These are phyloP conservation scores for Gerris lacustris DNA, from an alignment of 2,888 invertebrate species.

Conservation along the genomic window DNA sequence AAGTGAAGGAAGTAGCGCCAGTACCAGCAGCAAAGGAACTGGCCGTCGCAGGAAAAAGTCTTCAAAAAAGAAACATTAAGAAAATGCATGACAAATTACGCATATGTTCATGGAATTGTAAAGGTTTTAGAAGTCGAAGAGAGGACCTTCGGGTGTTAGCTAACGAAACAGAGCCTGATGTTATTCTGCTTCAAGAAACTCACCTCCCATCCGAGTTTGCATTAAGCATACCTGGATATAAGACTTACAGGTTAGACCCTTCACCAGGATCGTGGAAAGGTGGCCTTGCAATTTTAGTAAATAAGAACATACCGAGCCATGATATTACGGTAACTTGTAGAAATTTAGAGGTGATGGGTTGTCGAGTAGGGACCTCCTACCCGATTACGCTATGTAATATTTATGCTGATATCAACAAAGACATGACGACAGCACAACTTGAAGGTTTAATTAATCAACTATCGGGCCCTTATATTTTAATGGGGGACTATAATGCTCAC, in stretches of 20 bases:
- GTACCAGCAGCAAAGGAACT: no score
- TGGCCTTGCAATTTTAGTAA: not conserved
- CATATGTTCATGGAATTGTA: no score
- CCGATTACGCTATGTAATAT: not conserved
- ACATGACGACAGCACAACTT: not conserved
- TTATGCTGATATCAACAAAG: not conserved
- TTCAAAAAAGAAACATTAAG: no score
- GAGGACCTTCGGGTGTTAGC: not conserved
- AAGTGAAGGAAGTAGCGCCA: no score
- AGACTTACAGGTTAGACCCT: not conserved
- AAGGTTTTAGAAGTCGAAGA: no score
- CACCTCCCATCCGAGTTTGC: not conserved
- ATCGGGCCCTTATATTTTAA: not conserved
- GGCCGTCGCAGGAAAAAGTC: no score
- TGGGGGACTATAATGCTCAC: not conserved
- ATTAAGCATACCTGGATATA: not conserved
- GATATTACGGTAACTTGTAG: not conserved
- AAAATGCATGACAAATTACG: no score
- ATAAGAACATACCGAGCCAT: not conserved
- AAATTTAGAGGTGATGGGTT: not conserved
- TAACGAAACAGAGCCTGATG: not conserved
- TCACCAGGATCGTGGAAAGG: not conserved
- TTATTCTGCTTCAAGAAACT: not conserved
- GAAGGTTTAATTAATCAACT: not conserved
- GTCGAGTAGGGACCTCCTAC: not conserved